These are phyloP conservation scores for Clanis bilineata DNA, from an alignment of 2,888 invertebrate genomes.

Conservation along the genomic window DNA sequence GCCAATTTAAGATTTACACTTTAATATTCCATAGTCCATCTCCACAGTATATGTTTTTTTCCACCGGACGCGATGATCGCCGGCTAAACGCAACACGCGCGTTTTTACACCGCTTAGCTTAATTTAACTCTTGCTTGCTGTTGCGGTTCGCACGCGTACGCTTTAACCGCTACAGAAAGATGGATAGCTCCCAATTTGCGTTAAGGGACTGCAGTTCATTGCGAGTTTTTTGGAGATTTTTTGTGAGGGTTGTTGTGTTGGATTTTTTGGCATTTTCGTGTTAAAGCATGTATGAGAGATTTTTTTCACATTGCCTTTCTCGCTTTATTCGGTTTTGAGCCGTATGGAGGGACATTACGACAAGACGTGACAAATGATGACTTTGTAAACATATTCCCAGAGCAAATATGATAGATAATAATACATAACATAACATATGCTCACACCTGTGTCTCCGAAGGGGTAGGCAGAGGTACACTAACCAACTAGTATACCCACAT, in stretches of 20 bases:
- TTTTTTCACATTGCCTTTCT: too few relatives aligned
- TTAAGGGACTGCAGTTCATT: not conserved
- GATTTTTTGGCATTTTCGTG: not conserved
- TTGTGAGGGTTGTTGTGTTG: not conserved
- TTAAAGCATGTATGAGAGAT: not conserved
- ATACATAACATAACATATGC: too few relatives aligned
- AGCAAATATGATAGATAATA: too few relatives aligned
- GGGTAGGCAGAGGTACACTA: too few relatives aligned
- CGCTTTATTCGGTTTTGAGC: too few relatives aligned
- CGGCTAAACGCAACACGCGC: conserved; percentile 24
- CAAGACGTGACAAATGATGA: too few relatives aligned
- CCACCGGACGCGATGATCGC: conserved; percentile 37
- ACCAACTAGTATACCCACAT: too few relatives aligned
- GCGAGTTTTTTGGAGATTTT: not conserved
- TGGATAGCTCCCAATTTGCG: not conserved
- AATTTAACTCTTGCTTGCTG: conserved; percentile 58
- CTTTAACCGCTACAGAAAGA: conserved; percentile 6
- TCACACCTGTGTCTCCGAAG: too few relatives aligned
- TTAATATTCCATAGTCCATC: conserved; percentile 27
- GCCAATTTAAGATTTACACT: not conserved
- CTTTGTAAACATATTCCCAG: too few relatives aligned
- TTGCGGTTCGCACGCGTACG: conserved; percentile 36
- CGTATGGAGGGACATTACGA: too few relatives aligned
- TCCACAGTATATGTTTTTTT: conserved; percentile 45
- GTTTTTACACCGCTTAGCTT: conserved; percentile 36